phyloP scores from a whole-genome alignment of 2,113 vertebrate species.

The Felis catus region F.catus_Fca126_mat1.0 CM031415.1:82037001-82037500 shows the following conservation, averaged over 20 bases:
- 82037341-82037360: not conserved
- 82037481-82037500: not conserved
- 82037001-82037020: not conserved
- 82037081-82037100: not conserved
- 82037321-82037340: not conserved
- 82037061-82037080: not conserved
- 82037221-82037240: not conserved
- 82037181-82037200: not conserved
- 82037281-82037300: not conserved
- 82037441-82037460: not conserved
- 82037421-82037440: not conserved
- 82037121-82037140: not conserved
- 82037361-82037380: not conserved
- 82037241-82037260: not conserved
- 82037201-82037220: not conserved
- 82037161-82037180: not conserved
- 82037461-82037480: not conserved
- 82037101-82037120: not conserved
- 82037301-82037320: not conserved
- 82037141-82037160: not conserved
- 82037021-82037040: not conserved
- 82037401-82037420: not conserved
- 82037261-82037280: not conserved
- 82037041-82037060: conserved; percentile 10
- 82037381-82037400: not conserved